Conservation (phyloP, 2,113 vertebrate species). For the Coreoperca whiteheadi region DNA sequence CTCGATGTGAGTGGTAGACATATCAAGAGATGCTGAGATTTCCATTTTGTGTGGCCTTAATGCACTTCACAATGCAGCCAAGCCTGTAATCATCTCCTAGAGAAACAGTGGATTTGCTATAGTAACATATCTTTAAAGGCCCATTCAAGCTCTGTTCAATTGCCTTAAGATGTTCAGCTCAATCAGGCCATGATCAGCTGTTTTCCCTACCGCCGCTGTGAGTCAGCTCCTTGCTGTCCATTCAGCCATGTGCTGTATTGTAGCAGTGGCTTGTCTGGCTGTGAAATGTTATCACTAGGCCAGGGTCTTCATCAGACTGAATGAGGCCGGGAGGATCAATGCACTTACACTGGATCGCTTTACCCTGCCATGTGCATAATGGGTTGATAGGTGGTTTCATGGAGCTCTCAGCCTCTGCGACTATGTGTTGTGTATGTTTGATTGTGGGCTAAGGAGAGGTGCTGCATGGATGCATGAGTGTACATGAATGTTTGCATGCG, state of each 20-base stretch:
- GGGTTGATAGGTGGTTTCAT: conserved; percentile 54
- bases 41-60: conserved; percentile 49
- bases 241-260: conserved; percentile 32
- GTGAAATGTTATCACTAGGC: conserved; percentile 70
- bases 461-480: not conserved
- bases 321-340: conserved; percentile 69
- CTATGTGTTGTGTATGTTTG: conserved; percentile 4
- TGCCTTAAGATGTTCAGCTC: conserved; percentile 36
- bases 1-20: conserved; percentile 39
- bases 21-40: conserved; percentile 53
- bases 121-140: conserved; percentile 43
- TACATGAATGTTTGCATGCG: conserved; percentile 17
- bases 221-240: conserved; percentile 25
- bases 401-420: conserved; percentile 28
- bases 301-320: conserved; percentile 63
- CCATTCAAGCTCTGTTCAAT: conserved; percentile 36
- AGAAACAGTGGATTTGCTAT: conserved; percentile 41
- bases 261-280: conserved; percentile 28
- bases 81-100: conserved; percentile 59
- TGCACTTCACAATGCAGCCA: conserved; percentile 53
- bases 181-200: conserved; percentile 40
- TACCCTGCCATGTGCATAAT: conserved; percentile 64
- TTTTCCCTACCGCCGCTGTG: conserved; percentile 14
- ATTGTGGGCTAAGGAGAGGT: not conserved
- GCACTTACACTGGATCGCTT: conserved; percentile 68